These are phyloP conservation scores for Hippopotamus amphibius DNA, from an alignment of 2,113 vertebrate genomes.

Conservation along the genomic window DNA sequence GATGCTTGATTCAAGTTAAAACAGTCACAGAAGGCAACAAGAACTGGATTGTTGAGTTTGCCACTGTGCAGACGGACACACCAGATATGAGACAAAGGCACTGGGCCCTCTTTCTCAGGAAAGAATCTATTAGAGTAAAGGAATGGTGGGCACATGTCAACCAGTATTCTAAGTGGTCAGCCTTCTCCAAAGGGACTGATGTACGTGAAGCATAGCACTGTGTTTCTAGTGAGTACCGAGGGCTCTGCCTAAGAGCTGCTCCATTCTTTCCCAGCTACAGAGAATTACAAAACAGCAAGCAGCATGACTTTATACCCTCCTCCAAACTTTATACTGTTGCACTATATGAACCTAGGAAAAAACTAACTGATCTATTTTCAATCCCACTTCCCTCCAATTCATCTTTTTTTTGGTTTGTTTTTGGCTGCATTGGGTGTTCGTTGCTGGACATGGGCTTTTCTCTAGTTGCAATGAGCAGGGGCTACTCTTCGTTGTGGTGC, in stretches of 20 bases:
- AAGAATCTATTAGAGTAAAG: not conserved
- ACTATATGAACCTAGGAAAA: not conserved
- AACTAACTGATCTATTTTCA: not conserved
- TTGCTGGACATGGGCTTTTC: no score
- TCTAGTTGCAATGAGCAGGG: no score
- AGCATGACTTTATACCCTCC: not conserved
- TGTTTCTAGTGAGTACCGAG: fast-evolving
- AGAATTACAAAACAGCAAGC: not conserved
- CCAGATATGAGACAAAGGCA: not conserved
- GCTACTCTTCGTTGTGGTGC: no score
- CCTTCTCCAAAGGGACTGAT: not conserved
- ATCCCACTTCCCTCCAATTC: not conserved
- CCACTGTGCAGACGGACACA: not conserved
- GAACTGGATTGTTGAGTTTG: not conserved
- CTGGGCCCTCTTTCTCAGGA: not conserved
- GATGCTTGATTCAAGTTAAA: not conserved
- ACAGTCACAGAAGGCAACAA: not conserved
- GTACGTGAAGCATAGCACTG: not conserved
- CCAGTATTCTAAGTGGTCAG: not conserved
- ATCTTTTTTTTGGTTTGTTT: no score
- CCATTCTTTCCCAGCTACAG: not conserved
- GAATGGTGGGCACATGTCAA: not conserved
- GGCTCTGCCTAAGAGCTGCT: not conserved
- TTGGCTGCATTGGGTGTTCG: no score
- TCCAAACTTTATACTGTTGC: not conserved